Percentiles rank a stretch among this genome's conserved stretches.
These are phyloP conservation scores for Anastatus disparis DNA, from an alignment of 1,140 invertebrate species.

Conservation along the genomic window DNA sequence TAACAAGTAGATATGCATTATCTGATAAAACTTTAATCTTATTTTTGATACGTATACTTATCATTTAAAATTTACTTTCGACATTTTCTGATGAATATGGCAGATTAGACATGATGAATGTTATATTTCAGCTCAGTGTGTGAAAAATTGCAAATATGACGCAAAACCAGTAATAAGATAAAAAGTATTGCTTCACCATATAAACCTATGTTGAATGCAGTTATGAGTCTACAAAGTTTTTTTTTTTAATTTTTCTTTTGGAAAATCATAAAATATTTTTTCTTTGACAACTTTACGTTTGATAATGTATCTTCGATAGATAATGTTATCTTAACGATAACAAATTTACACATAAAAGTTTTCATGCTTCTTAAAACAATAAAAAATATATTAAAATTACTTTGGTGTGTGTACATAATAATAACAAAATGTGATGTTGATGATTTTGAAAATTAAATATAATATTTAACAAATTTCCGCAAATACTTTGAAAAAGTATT, in stretches of 20 bases:
- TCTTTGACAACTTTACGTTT: neutral
- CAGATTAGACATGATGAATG: neutral
- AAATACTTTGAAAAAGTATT: neutral
- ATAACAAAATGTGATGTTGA: slow-evolving; percentile 2
- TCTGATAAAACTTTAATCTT: too few relatives aligned
- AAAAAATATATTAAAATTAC: slow-evolving; percentile 1
- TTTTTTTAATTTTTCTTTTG: neutral
- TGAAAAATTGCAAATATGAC: slow-evolving; percentile 19
- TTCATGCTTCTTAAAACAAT: neutral
- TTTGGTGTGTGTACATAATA: neutral
- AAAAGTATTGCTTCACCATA: slow-evolving; percentile 13
- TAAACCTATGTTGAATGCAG: slow-evolving; percentile 14
- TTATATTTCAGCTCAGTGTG: slow-evolving; percentile 9
- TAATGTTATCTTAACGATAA: slow-evolving; percentile 23
- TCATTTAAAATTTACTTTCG: too few relatives aligned
- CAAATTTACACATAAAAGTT: slow-evolving; percentile 1
- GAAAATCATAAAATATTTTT: slow-evolving; percentile 18
- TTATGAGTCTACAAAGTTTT: neutral
- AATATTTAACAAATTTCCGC: slow-evolving; percentile 12
- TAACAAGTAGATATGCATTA: too few relatives aligned
- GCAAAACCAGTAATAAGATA: slow-evolving; percentile 8
- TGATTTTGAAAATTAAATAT: neutral
- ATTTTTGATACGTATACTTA: too few relatives aligned
- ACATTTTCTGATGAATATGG: neutral
- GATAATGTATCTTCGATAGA: neutral